Evolutionary conservation across 1,140 invertebrate genomes (phyloP), one percentile per base, ranked within the genome.

Genomic region (Zaprionus capensis): DNA sequence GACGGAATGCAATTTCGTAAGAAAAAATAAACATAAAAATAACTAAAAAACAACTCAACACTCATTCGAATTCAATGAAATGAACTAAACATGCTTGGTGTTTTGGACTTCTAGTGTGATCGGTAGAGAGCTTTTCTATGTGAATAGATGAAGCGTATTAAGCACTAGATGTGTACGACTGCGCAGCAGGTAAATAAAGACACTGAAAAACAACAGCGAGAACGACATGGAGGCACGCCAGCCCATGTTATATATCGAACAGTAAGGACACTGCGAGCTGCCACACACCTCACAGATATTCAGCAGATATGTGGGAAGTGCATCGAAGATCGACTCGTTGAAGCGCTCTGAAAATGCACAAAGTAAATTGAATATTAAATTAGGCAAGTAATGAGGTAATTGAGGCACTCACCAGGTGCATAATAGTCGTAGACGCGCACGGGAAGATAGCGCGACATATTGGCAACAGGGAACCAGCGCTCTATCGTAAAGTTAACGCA

Each of bases 271-370:
- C 92, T 99, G 98, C 53, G 97, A 99, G 22, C 98, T 99, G 36
- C 98, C 98, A 92, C 98, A 99, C n/a, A 99, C 98, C 92, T 99
- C 97, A 91, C 98, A 99, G 76, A 99, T 98, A 92, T 98, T 98
- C 28, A 99, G 93, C 15, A 97, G 94, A 92, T 98, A 98, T 3
- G 98, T 96, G 26, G 97, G 95, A 55, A 97, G 94, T 2, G 97
- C 95, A 88, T 98, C 97, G 87, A 99, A 98, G 93, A 99, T 97
- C 0, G 96, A 96, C 94, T 98, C 97, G 91, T 99, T 99, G 94
- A 97, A 99, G 55, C 98, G 96, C 93, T 99, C 98, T 98, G 94
- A n/a, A 94, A 64, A 36, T 2, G 11, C 20, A 73, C 55, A 63
- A 67, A 5, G 5, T 11, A 36, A 11, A 34, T 65, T 71, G 7